phyloP scores from a whole-genome alignment of 2,888 invertebrate genomes.

The Cryptocephalus primarius region DNA sequence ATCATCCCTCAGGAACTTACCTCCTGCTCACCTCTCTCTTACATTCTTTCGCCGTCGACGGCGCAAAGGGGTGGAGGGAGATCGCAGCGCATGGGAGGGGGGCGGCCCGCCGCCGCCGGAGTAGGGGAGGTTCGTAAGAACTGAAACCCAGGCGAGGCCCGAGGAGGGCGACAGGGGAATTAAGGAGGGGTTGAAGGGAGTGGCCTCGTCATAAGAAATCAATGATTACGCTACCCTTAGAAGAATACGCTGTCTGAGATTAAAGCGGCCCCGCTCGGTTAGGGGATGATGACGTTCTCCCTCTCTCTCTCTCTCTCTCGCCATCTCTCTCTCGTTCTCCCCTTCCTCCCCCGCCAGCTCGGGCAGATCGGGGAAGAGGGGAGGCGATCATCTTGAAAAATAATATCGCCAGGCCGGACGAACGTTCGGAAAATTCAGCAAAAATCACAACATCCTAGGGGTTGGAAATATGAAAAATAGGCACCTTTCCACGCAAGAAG shows the following conservation, averaged over 20 bases:
- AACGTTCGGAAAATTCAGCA: too few species aligned
- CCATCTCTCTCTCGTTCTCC: neutral
- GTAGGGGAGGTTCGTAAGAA: conserved; percentile 16
- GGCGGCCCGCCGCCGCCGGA: conserved; percentile 16
- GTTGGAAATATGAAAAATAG: too few species aligned
- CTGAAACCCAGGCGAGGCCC: conserved; percentile 12
- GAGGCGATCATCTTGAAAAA: neutral
- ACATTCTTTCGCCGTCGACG: neutral
- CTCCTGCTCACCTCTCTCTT: neutral
- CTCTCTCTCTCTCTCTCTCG: neutral
- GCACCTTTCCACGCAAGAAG: too few species aligned
- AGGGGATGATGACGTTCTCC: too few species aligned
- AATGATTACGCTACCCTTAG: conserved; percentile 27
- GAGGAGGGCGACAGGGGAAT: conserved; percentile 18
- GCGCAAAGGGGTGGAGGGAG: conserved; percentile 7
- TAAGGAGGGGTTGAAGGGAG: conserved; percentile 28
- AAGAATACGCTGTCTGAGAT: conserved; percentile 17
- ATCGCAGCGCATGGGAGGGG: conserved; percentile 17
- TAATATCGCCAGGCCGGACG: too few species aligned
- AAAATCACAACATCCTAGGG: too few species aligned
- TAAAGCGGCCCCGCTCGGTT: conserved; percentile 5
- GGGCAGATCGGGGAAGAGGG: neutral
- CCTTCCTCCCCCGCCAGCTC: too few species aligned
- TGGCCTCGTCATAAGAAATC: conserved; percentile 34
- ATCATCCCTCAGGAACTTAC: neutral